Base-by-base conservation (phyloP, 2,888 invertebrate species). In the Dicyrtomina minuta region DNA sequence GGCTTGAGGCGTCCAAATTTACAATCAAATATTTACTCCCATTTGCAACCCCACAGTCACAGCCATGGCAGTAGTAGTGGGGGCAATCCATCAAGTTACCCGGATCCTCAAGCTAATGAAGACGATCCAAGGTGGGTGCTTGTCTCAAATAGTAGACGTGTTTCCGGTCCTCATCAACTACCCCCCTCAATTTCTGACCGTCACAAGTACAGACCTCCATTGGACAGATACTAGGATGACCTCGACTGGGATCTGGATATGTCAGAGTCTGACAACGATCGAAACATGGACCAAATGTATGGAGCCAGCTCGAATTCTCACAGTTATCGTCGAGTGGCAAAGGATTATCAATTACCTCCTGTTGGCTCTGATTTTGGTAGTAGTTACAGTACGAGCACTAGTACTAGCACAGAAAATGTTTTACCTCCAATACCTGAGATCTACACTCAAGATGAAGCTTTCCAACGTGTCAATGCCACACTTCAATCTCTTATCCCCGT, bases 101-200 rank as follows among this genome's bases (percentile, higher is more conserved):
- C 76, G 10, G 70, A 75, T 44, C 59, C 70, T 22, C 66, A 73
- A 56, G 71, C 66, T 0, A 61, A 51, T 59, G 70, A 71, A 10
- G 70, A 74, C 41, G 77, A 77, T 49, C 76, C 76, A 2, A 59
- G 76, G 17, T 77, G 77, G 77, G 73, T 76, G 55, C 64, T 77
- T 15, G 74, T 77, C 12, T 77, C 77, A 8, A 75, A 73, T 59
- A 74, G 71, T 12, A 61, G 73, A 12, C 69, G 74, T 51, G 76
- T 75, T 12, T 49, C 72, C 2, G 60, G 65, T 10, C 22, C 41
- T 26, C 41, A 46, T 13, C 26, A 22, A 2, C 51, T 62, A n/a
- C 51, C 51, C 8, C 8, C 1, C 39, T 12, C 17, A 24, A 24
- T n/a, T 58, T 58, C 66, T 6, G 62, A 66, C 22, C 10, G 67